Evolutionary conservation across 2,797 vertebrate genomes (phyloP).

Genomic region (Philypnodon macrostomus): DNA sequence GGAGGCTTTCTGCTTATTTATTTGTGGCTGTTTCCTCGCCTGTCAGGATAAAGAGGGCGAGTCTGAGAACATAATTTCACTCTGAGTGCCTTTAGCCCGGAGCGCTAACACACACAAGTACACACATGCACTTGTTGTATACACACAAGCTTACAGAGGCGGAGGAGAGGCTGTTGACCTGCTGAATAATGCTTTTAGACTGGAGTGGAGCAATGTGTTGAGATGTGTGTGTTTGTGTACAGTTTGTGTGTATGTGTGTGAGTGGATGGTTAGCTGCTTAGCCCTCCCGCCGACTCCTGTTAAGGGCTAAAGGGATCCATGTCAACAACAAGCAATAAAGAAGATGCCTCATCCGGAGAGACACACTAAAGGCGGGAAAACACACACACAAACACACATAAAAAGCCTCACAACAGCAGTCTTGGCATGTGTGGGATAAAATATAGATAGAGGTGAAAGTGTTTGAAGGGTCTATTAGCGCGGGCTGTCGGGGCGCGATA

Average conservation of each 20-base stretch:
- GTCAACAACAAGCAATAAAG: conserved; percentile 78
- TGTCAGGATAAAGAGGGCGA: conserved; percentile 77
- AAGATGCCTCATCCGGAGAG: conserved; percentile 67
- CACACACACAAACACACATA: conserved; percentile 33
- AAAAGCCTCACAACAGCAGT: conserved; percentile 47
- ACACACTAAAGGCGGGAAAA: conserved; percentile 19
- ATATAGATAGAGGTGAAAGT: conserved; percentile 75
- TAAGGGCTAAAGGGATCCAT: conserved; percentile 76
- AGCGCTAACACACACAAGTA: conserved; percentile 49
- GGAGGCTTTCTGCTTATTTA: conserved; percentile 72
- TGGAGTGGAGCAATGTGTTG: conserved; percentile 40
- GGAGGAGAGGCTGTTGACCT: conserved; percentile 68
- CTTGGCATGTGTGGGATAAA: conserved; percentile 71
- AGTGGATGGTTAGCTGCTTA: conserved; percentile 69
- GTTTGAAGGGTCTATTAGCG: conserved; percentile 80
- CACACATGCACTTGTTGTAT: conserved; percentile 20
- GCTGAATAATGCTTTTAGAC: conserved; percentile 71
- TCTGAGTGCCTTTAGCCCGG: conserved; percentile 72
- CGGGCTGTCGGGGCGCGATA: conserved; percentile 59
- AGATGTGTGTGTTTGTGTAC: conserved; percentile 16
- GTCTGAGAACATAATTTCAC: conserved; percentile 79
- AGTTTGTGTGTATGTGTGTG: conserved; percentile 23
- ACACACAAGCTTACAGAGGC: conserved; percentile 34
- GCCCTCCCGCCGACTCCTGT: conserved; percentile 71
- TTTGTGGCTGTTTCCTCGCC: conserved; percentile 76